Evolutionary conservation across 2,113 vertebrate species (phyloP).

Genomic region (Dicentrarchus labrax): DNA sequence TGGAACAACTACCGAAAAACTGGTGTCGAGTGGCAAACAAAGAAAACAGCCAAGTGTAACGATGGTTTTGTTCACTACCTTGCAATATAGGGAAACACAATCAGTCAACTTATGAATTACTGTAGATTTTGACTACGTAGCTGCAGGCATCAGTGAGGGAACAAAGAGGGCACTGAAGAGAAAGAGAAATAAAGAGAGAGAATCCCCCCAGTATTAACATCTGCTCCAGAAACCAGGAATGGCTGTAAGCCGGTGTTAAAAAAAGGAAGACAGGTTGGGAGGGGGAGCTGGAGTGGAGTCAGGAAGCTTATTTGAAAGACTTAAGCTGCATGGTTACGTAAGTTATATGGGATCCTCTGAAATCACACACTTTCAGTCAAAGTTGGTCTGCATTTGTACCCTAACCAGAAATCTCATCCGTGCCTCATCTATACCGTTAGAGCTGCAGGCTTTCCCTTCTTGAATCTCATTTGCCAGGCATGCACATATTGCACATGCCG

Average conservation of each 20-base stretch:
- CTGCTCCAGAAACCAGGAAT: conserved; percentile 75
- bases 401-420: conserved; percentile 44
- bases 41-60: conserved; percentile 28
- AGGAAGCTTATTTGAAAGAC: conserved; percentile 69
- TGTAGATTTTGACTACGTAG: conserved; percentile 12
- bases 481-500: conserved; percentile 23
- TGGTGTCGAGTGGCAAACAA: conserved; percentile 33
- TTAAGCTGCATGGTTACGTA: conserved; percentile 76
- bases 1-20: conserved; percentile 9
- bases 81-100: conserved; percentile 9
- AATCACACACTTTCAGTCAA: conserved; percentile 64
- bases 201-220: conserved; percentile 63
- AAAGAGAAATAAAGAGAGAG: conserved; percentile 43
- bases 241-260: conserved; percentile 67
- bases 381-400: conserved; percentile 63
- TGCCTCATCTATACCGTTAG: conserved; percentile 25
- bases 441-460: conserved; percentile 51
- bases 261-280: conserved; percentile 58
- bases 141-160: conserved; percentile 40
- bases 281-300: conserved; percentile 44
- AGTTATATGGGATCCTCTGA: conserved; percentile 72
- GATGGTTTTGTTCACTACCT: not conserved
- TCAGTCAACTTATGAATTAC: conserved; percentile 31
- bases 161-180: conserved; percentile 52
- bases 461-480: conserved; percentile 22